These are phyloP conservation scores for Megaceryle alcyon DNA, from an alignment of 2,797 vertebrate species.

Conservation along the genomic window DNA sequence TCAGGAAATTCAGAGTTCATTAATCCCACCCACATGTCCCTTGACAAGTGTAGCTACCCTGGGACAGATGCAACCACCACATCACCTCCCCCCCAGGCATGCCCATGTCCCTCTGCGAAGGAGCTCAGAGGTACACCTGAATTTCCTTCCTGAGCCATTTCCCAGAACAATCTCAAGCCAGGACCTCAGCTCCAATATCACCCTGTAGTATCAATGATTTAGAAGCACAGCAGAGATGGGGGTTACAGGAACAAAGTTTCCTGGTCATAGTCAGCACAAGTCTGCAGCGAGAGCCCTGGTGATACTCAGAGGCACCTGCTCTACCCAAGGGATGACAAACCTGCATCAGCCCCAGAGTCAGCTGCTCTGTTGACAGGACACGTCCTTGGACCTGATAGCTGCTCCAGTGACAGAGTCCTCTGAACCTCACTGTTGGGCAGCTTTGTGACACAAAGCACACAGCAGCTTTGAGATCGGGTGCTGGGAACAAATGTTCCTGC, in stretches of 20 bases:
- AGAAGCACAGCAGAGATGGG: neutral
- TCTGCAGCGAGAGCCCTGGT: neutral
- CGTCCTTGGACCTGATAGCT: neutral
- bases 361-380: constrained; percentile 12
- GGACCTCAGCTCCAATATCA: neutral
- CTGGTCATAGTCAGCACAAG: neutral
- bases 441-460: constrained; percentile 17
- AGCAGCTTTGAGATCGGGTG: neutral
- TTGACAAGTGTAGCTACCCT: neutral
- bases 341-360: neutral
- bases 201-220: neutral
- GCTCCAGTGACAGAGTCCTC: constrained; percentile 33
- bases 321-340: neutral
- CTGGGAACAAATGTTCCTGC: neutral
- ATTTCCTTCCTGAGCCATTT: neutral
- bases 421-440: neutral
- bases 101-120: too few species aligned
- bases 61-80: neutral
- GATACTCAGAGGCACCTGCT: neutral
- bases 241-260: neutral
- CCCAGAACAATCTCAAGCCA: neutral
- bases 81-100: neutral
- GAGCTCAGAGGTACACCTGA: neutral
- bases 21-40: neutral
- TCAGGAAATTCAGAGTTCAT: neutral